Percentiles rank a stretch among this genome's conserved stretches.
Conservation (phyloP, 2,888 invertebrate species). For the Agriotes lineatus region DNA sequence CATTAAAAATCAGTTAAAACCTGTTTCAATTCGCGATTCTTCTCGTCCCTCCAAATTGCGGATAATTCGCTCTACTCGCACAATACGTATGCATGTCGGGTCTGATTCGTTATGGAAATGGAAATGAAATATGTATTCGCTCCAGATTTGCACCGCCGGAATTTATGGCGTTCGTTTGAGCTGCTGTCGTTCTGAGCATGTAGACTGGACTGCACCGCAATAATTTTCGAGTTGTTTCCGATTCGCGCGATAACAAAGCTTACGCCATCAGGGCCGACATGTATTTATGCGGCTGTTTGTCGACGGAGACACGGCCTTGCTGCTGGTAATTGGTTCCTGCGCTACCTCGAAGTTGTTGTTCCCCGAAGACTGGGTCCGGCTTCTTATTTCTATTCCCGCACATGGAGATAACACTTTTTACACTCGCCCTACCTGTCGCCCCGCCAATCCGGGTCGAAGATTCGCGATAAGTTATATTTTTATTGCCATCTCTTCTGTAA, state of each 20-base stretch:
- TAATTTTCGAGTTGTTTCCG: conserved; percentile 49
- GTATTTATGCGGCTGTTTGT: conserved; percentile 61
- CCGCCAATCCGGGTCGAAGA: conserved; percentile 22
- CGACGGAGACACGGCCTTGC: conserved; percentile 53
- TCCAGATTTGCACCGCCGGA: conserved; percentile 50
- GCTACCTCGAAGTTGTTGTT: conserved; percentile 57
- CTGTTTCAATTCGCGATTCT: conserved; percentile 34
- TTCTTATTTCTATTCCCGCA: conserved; percentile 54
- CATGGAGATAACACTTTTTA: conserved; percentile 54
- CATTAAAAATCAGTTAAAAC: conserved; percentile 42
- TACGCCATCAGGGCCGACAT: conserved; percentile 53
- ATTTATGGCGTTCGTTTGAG: conserved; percentile 51
- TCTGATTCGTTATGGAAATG: conserved; percentile 54
- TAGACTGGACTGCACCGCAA: conserved; percentile 43
- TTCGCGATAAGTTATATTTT: conserved; percentile 35
- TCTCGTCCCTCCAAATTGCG: conserved; percentile 18
- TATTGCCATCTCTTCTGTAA: conserved; percentile 33
- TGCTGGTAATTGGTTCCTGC: conserved; percentile 59
- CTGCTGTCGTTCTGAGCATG: conserved; percentile 33
- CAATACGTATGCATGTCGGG: conserved; percentile 53
- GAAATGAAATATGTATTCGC: conserved; percentile 54
- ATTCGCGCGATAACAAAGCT: conserved; percentile 53
- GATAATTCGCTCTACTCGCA: conserved; percentile 30
- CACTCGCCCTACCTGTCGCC: conserved; percentile 45
- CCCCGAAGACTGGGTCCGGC: conserved; percentile 53